Evolutionary conservation across 2,113 vertebrate genomes (phyloP).

Genomic region (Bettongia penicillata): DNA sequence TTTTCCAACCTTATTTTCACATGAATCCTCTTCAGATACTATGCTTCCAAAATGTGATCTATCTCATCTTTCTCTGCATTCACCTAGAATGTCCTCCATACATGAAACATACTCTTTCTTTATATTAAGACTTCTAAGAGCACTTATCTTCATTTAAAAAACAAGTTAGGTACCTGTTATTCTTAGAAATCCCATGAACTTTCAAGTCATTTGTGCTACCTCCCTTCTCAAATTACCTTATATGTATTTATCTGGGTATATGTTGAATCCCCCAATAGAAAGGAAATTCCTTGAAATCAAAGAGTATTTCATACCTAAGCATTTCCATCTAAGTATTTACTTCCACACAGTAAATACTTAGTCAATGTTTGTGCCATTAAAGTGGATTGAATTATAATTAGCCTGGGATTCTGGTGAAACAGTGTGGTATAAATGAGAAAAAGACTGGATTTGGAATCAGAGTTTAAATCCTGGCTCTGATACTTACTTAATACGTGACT

Average conservation of each 20-base stretch:
- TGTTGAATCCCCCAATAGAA: background rate
- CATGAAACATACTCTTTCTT: background rate
- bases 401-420: background rate
- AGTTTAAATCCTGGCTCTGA: accelerated
- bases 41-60: too few relatives aligned
- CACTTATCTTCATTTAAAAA: too few relatives aligned
- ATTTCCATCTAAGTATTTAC: background rate
- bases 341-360: background rate
- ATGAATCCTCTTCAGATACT: too few relatives aligned
- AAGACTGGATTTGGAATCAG: background rate
- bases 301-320: background rate
- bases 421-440: background rate
- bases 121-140: too few relatives aligned
- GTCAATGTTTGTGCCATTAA: background rate
- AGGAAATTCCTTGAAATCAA: background rate
- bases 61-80: too few relatives aligned
- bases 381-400: background rate
- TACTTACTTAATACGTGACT: accelerated
- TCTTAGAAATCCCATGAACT: background rate
- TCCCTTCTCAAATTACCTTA: background rate
- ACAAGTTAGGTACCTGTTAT: background rate
- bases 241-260: background rate
- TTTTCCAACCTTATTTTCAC: too few relatives aligned
- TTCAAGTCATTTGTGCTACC: background rate
- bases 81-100: too few relatives aligned